Conservation (phyloP, 2,797 vertebrate genomes). For the Crossoptilon crossoptilon region DNA sequence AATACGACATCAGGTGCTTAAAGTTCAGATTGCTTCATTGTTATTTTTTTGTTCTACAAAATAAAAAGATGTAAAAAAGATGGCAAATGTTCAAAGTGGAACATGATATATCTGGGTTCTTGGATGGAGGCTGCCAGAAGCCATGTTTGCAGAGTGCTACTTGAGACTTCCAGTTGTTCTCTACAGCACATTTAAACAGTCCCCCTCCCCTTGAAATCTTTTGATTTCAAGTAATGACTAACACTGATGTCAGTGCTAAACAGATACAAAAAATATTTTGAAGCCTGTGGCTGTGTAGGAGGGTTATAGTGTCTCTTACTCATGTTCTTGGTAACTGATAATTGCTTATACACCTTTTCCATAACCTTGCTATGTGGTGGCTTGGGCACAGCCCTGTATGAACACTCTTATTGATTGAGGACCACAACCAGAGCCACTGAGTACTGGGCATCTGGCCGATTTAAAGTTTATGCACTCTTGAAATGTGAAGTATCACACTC, state of each 20-base stretch:
- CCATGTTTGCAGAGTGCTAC: background rate
- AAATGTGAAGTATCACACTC: background rate
- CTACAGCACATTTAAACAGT: background rate
- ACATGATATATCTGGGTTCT: background rate
- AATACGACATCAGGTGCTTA: background rate
- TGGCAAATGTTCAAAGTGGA: background rate
- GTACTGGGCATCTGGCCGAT: background rate
- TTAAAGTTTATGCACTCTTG: background rate
- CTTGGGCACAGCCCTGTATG: background rate
- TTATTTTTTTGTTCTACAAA: background rate
- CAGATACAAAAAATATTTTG: background rate
- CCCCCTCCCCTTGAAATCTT: background rate
- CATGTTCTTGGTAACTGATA: background rate
- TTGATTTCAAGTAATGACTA: background rate
- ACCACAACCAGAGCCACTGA: background rate
- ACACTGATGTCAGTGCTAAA: background rate
- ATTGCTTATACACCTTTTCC: background rate
- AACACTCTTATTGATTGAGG: background rate
- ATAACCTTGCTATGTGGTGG: accelerated
- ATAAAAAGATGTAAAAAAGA: background rate
- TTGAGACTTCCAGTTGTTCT: background rate
- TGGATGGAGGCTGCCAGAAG: background rate
- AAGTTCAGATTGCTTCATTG: background rate
- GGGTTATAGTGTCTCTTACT: background rate
- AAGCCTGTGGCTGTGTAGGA: background rate